Conservation (phyloP, 1,140 invertebrate genomes). For the Agraylea sexmaculata region DNA sequence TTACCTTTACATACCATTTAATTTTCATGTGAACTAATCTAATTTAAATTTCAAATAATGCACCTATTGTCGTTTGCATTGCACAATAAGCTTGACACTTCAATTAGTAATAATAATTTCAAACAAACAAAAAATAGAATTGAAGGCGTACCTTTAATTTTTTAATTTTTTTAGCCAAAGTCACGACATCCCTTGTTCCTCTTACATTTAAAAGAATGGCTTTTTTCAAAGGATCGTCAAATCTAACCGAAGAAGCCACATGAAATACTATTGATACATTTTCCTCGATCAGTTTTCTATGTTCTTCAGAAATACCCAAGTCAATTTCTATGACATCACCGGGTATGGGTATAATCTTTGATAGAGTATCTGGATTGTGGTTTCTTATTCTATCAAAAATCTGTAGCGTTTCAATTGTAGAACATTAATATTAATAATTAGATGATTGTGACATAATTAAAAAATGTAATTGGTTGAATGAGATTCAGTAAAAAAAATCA, state of each 20-base stretch:
- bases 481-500: too few species aligned
- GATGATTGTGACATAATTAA: too few species aligned
- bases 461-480: too few species aligned
- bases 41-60: too few species aligned
- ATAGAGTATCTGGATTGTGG: slow-evolving; percentile 27
- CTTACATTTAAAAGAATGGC: slow-evolving; percentile 41
- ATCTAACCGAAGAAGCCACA: slow-evolving; percentile 36
- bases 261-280: slow-evolving; percentile 17
- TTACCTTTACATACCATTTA: too few species aligned
- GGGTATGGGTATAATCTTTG: slow-evolving; percentile 43
- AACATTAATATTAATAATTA: too few species aligned
- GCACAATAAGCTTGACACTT: slow-evolving; percentile 6
- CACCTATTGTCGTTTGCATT: too few species aligned
- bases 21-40: too few species aligned
- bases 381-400: slow-evolving; percentile 27
- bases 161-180: slow-evolving; percentile 42
- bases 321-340: slow-evolving; percentile 46
- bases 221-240: slow-evolving; percentile 59
- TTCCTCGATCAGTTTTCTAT: slow-evolving; percentile 25
- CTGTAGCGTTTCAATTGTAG: slow-evolving; percentile 11
- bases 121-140: neutral
- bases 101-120: neutral
- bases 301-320: slow-evolving; percentile 10
- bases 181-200: slow-evolving; percentile 41
- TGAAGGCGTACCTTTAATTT: slow-evolving; percentile 9